Base-by-base conservation (phyloP, 2,113 vertebrate genomes). In the Enhydra lutris region DNA sequence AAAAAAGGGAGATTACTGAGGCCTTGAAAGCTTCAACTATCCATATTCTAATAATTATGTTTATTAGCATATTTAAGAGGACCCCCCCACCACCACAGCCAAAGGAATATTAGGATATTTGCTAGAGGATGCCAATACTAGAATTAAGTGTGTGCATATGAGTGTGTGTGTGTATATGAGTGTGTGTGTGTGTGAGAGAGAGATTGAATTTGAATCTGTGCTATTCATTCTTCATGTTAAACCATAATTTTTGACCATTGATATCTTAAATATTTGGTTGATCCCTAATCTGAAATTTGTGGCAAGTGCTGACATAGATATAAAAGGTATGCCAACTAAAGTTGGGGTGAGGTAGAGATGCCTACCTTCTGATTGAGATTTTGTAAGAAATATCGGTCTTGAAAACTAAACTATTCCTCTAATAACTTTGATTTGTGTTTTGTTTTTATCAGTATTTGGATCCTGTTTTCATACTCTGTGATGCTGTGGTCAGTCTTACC, bases 11-110 rank as follows among this genome's bases (percentile, higher is more conserved):
- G 26, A 94, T 80, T 59, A 26, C n/a, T 90, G 52, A 18, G 13
- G 11, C 71, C 36, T 73, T 74, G 45, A 96, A 78, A 12, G 6
- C 17, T 23, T 84, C 36, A 89, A 36, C 11, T 81, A 21, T 76
- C 15, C 12, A 21, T 85, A 69, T 91, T 59, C n/a, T 3, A 93
- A 84, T 1, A 79, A 65, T 91, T 92, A 21, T 59, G 31, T 91
- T 90, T 94, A 82, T 29, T 14, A 85, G 24, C 39, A 65, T 61
- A 87, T 93, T 96, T 93, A 57, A 79, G 89, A 81, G 83, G 84
- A 73, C 29, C 5, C 36, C 73, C 73, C 15, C 50, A 50, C 26
- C 84, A 8, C 79, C 29, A 78, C 9, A 34, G 42, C 20, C 34
- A 73, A 55, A 94, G 17, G n/a, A 78, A 50, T 96, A 69, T 88